Percentiles rank a stretch among this genome's conserved stretches.
These are phyloP conservation scores for Dorcus parallelipipedus DNA, from an alignment of 2,888 invertebrate genomes.

Conservation along the genomic window DNA sequence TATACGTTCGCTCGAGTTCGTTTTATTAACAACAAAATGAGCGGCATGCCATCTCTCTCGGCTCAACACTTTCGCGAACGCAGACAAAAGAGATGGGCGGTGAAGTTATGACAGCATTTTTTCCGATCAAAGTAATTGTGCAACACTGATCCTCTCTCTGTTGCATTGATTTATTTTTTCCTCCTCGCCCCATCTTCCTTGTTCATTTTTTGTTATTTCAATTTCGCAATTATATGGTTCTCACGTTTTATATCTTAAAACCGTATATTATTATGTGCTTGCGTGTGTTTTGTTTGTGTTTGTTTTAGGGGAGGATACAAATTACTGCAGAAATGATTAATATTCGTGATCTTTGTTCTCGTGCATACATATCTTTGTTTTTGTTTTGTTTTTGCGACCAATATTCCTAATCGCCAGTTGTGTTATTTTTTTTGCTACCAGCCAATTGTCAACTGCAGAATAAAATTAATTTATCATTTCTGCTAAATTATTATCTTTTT, in stretches of 20 bases:
- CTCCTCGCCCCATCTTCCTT: background rate
- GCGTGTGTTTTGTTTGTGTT: background rate
- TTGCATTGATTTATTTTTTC: slow-evolving; percentile 1
- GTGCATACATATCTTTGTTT: background rate
- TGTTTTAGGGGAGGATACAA: background rate
- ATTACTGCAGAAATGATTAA: background rate
- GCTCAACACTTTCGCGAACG: background rate
- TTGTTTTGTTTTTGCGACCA: background rate
- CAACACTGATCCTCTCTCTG: background rate
- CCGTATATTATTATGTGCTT: background rate
- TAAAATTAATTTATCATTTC: too few species aligned
- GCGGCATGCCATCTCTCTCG: background rate
- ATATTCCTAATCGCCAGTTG: background rate
- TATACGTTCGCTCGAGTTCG: background rate
- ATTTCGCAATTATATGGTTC: slow-evolving; percentile 1
- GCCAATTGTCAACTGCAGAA: too few species aligned
- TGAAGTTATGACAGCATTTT: slow-evolving; percentile 1
- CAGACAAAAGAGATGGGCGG: background rate
- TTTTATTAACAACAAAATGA: background rate
- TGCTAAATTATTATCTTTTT: too few species aligned
- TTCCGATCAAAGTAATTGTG: slow-evolving; percentile 1
- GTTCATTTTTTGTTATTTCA: background rate
- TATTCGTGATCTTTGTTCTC: background rate
- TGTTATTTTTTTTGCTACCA: too few species aligned
- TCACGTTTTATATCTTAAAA: slow-evolving; percentile 3